A percentile compares a stretch with the other conserved stretches of the same genome.
Evolutionary conservation across 2,797 vertebrate genomes (phyloP).

Genomic region (Lepilemur ruficaudatus): DNA sequence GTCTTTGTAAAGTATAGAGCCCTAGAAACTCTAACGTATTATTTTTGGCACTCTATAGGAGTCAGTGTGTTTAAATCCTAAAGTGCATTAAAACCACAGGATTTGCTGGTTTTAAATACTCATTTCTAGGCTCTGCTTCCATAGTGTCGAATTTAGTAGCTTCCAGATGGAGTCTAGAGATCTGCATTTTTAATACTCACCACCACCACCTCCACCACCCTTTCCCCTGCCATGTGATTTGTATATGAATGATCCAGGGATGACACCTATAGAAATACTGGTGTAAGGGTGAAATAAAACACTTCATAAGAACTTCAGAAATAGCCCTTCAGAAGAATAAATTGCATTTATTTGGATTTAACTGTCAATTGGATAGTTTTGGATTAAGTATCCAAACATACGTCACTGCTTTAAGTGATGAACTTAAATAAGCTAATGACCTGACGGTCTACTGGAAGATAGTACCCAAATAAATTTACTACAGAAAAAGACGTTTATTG

Average conservation of each 20-base stretch:
- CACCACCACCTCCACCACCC: neutral
- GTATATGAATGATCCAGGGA: neutral
- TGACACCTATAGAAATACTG: neutral
- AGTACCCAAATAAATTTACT: neutral
- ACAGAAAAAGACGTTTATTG: neutral
- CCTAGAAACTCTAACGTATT: neutral
- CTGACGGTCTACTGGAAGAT: neutral
- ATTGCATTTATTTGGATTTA: neutral
- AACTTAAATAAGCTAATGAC: neutral
- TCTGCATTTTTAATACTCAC: neutral
- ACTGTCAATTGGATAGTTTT: neutral
- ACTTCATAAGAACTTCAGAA: neutral
- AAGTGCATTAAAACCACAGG: neutral
- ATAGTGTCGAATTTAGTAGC: neutral
- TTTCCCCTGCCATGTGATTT: neutral
- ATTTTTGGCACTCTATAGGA: neutral
- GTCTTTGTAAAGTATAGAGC: neutral
- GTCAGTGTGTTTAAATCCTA: neutral
- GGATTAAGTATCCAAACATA: neutral
- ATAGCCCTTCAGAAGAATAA: neutral
- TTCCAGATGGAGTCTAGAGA: neutral
- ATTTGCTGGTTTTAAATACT: neutral
- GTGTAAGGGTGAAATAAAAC: neutral
- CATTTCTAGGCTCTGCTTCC: neutral
- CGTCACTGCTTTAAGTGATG: neutral